Base-by-base conservation (phyloP, 2,797 vertebrate species). In the Emys orbicularis region DNA sequence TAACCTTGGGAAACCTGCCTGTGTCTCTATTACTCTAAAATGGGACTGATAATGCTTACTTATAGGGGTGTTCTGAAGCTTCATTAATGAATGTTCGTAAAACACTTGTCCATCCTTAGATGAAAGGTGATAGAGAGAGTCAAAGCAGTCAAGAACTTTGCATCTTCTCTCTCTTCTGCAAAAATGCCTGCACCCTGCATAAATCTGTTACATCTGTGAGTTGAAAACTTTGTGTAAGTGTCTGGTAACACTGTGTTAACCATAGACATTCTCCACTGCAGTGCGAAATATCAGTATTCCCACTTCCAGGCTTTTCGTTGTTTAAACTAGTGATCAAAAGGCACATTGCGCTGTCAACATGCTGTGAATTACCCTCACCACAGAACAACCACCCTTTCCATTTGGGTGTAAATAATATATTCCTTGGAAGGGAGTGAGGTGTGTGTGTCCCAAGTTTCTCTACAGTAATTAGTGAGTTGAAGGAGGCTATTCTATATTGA, bases 351-450 rank as follows among this genome's bases (percentile, higher is more conserved):
- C 85, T 94, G 96, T 88, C 95, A 96, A 93, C 90, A 93, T 94
- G 89, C 50, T 84, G 88, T 96, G 96, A 96, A 93, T 97, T 96
- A 97, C 61, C 56, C 81, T 95, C 96, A 86, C 95, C 41, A 82
- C 79, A 94, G 95, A 96, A 84, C 83, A 94, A 94, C 88, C 87
- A 88, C 56, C 82, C 84, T 96, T 94, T 96, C 96, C 93, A 88
- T 87, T 79, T 96, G 95, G 96, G 96, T 97, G 96, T 96, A 95
- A 96, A 87, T 41, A 81, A 37, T 72, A 4, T 89, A 81, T 61
- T 95, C 90, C 90, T 93, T 83, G 44, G 76, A 37, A 96, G 65
- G 50, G 91, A 93, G 87, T 27, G 88, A 85, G 19, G 15, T 68
- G 37, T 68, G 89, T 57, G 89, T 37, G 88, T 72, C 50, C 23